These are phyloP conservation scores for Vandiemenella viatica DNA, from an alignment of 2,888 invertebrate species.

Conservation along the genomic window DNA sequence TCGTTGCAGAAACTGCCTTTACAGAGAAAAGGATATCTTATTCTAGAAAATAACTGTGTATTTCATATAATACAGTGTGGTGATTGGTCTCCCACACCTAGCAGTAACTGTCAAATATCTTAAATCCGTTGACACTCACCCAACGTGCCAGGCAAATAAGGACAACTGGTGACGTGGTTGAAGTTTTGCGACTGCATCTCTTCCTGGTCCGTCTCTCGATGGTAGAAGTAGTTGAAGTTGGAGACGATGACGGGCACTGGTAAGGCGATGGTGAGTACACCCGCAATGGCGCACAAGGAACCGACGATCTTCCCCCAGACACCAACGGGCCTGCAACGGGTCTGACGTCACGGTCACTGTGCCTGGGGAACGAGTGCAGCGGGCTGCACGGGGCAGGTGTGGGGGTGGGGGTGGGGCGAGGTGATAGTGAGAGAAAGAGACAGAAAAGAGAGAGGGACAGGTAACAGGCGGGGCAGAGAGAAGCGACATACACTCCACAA, in stretches of 20 bases:
- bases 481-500: too few species aligned
- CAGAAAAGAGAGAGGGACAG: conserved; percentile 13
- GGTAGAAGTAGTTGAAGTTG: conserved; percentile 99
- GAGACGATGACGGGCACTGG: conserved; percentile 99
- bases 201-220: conserved; percentile 97
- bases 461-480: conserved; percentile 12
- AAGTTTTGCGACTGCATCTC: conserved; percentile 98
- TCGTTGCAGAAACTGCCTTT: too few species aligned
- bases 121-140: conserved; percentile 48
- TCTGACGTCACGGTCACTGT: conserved; percentile 2
- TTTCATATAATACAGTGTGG: too few species aligned
- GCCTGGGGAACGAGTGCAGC: conserved; percentile 6
- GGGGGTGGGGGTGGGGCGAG: conserved; percentile 14
- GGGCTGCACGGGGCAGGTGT: conserved; percentile 2
- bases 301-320: conserved; percentile 99
- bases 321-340: conserved; percentile 74
- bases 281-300: conserved; percentile 96
- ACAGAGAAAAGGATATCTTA: too few species aligned
- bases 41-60: too few species aligned
- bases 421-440: conserved; percentile 9
- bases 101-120: too few species aligned
- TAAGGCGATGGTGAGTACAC: conserved; percentile 96
- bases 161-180: conserved; percentile 94
- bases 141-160: conserved; percentile 88
- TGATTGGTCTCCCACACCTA: too few species aligned